Percentiles rank a stretch among this genome's conserved stretches.
phyloP scores from a whole-genome alignment of 1,140 invertebrate genomes.

The Monochamus saltuarius region DNA sequence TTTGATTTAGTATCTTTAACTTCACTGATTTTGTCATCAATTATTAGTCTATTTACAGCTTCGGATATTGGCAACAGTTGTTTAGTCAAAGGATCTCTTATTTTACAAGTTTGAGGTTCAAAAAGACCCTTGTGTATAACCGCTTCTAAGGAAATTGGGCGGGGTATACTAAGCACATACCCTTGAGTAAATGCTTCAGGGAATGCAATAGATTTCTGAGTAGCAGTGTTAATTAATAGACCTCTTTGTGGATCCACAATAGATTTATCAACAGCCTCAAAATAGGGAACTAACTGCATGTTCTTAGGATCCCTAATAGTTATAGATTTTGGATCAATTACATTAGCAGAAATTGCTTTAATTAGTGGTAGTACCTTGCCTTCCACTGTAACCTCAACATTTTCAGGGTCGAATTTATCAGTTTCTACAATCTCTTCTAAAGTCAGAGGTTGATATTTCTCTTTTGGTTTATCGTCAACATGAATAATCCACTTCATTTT shows the following conservation, averaged over 20 bases:
- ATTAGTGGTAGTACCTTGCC: slow-evolving; percentile 64
- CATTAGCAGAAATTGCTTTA: slow-evolving; percentile 69
- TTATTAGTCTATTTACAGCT: slow-evolving; percentile 74
- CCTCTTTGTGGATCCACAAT: slow-evolving; percentile 76
- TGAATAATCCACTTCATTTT: slow-evolving; percentile 70
- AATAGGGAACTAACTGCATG: slow-evolving; percentile 70
- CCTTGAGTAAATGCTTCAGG: slow-evolving; percentile 71
- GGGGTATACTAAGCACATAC: slow-evolving; percentile 63
- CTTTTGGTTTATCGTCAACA: slow-evolving; percentile 54
- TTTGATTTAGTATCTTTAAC: slow-evolving; percentile 74
- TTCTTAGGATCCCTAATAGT: slow-evolving; percentile 68
- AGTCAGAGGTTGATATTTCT: slow-evolving; percentile 51
- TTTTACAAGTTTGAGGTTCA: slow-evolving; percentile 67
- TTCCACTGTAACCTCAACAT: slow-evolving; percentile 63
- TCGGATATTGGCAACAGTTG: slow-evolving; percentile 71
- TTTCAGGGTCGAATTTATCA: slow-evolving; percentile 64
- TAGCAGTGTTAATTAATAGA: slow-evolving; percentile 68
- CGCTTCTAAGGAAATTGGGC: slow-evolving; percentile 76
- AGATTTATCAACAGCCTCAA: slow-evolving; percentile 73
- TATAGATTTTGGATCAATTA: slow-evolving; percentile 75
- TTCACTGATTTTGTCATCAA: slow-evolving; percentile 81
- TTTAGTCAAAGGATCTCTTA: slow-evolving; percentile 70
- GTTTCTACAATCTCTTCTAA: slow-evolving; percentile 67
- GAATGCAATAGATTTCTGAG: slow-evolving; percentile 66
- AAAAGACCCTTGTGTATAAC: slow-evolving; percentile 71